These are phyloP conservation scores for Hyposmocoma kahamanoa DNA, from an alignment of 1,140 invertebrate species.

Conservation along the genomic window DNA sequence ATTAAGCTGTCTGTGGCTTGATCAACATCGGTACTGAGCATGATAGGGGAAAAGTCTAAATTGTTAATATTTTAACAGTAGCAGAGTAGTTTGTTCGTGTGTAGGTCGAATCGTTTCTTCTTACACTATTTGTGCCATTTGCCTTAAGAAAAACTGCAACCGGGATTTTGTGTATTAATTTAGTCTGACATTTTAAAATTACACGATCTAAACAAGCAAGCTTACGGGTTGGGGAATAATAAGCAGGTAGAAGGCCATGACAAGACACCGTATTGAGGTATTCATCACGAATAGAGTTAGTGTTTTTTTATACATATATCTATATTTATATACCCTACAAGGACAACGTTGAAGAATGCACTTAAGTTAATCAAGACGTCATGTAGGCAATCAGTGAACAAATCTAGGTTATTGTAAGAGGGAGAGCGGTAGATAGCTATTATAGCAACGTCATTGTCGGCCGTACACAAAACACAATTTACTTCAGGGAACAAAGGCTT, in stretches of 20 bases:
- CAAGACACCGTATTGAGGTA: neutral
- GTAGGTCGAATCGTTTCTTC: too few species aligned
- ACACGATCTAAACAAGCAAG: neutral
- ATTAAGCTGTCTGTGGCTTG: neutral
- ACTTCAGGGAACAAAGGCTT: neutral
- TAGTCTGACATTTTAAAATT: neutral
- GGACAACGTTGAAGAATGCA: neutral
- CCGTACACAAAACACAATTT: neutral
- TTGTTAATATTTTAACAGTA: too few species aligned
- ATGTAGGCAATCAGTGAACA: neutral
- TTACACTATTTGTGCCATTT: too few species aligned
- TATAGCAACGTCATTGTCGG: neutral
- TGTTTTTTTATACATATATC: neutral
- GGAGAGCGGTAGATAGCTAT: neutral
- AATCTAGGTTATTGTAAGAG: neutral
- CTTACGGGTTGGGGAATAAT: neutral
- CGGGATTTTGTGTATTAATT: too few species aligned
- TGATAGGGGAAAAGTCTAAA: too few species aligned
- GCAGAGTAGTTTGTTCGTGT: too few species aligned
- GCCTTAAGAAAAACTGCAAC: too few species aligned
- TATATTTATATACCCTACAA: neutral
- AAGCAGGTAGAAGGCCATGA: neutral
- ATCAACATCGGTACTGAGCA: neutral
- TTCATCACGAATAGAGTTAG: neutral
- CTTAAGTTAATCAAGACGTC: neutral